Evolutionary conservation across 2,888 invertebrate species (phyloP), one percentile per base, ranked within the genome.

Genomic region (Punctoribates punctum): DNA sequence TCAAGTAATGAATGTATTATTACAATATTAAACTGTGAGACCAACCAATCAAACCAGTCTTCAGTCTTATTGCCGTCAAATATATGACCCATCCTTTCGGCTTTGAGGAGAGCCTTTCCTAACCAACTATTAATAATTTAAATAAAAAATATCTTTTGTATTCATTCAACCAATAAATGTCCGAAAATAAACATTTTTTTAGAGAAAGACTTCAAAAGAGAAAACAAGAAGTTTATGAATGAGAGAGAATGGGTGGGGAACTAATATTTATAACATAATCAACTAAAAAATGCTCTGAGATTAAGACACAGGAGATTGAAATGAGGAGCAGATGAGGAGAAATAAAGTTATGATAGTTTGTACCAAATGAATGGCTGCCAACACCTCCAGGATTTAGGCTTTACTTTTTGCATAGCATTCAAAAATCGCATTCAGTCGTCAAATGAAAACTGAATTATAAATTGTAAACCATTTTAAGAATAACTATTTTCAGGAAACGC

Each of bases 341-440:
- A 65, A 65, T 34, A 65, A 65, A 65, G 65, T 65, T 57, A 57
- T 57, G 23, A 57, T 57, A 25, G 57, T 25, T 57, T 57, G 46
- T 70, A 38, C n/a, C n/a, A n/a, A 70, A 70, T 70, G 15, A 70
- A 70, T 70, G 42, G 11, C 38, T 70, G 70, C 34, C 70, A 70
- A 70, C 70, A 70, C 70, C 70, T 70, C 27, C 65, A 65, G 65
- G n/a, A 65, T 65, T 27, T 65, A 11, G 23, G 25, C 20, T 57
- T 25, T 20, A n/a, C 8, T 34, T 65, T 34, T 38, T 27, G 65
- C 65, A 65, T 38, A 17, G n/a, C 65, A 65, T 65, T 65, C 62
- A 27, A 11, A 29, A 17, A 25, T 57, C n/a, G 8, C 54, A n/a
- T 8, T 25, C 23, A 25, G 57, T 20, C 57, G 6, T 57, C 57